phyloP scores from a whole-genome alignment of 2,113 vertebrate species.

The Heliornis fulica region DNA sequence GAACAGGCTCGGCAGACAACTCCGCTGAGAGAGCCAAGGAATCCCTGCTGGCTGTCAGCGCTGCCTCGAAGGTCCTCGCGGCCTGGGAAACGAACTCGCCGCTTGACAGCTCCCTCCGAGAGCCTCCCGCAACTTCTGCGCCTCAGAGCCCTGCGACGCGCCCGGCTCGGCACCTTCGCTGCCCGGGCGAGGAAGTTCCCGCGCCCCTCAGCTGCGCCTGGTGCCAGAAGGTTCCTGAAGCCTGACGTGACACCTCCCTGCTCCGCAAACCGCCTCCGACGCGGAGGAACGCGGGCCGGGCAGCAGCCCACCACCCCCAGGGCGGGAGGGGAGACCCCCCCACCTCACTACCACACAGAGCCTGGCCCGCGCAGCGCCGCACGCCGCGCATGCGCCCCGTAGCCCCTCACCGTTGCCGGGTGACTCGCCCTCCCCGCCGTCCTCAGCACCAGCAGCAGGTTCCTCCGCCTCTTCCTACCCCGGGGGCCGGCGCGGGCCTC shows the following conservation, averaged over 20 bases:
- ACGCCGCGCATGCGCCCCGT: slow-evolving; percentile 42
- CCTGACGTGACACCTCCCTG: not conserved
- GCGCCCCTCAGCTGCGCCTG: not conserved
- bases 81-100: not conserved
- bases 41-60: not conserved
- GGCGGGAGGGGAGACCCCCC: not conserved
- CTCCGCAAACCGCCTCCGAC: not conserved
- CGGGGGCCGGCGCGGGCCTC: slow-evolving; percentile 5
- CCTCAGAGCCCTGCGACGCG: not conserved
- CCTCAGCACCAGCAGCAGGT: slow-evolving; percentile 53
- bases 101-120: not conserved
- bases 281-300: not conserved
- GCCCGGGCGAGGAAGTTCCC: slow-evolving; percentile 10
- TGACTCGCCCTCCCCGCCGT: slow-evolving; percentile 58
- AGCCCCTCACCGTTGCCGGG: slow-evolving; percentile 65
- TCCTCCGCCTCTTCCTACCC: slow-evolving; percentile 50
- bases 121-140: not conserved
- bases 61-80: not conserved
- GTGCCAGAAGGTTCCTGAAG: slow-evolving; percentile 14
- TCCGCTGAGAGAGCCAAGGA: not conserved
- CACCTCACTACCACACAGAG: too few relatives aligned
- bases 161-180: not conserved
- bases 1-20: not conserved
- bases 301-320: not conserved
- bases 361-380: not conserved